Percentiles rank a stretch among this genome's conserved stretches.
Conservation (phyloP, 2,113 vertebrate genomes). For the Daubentonia madagascariensis region DNA sequence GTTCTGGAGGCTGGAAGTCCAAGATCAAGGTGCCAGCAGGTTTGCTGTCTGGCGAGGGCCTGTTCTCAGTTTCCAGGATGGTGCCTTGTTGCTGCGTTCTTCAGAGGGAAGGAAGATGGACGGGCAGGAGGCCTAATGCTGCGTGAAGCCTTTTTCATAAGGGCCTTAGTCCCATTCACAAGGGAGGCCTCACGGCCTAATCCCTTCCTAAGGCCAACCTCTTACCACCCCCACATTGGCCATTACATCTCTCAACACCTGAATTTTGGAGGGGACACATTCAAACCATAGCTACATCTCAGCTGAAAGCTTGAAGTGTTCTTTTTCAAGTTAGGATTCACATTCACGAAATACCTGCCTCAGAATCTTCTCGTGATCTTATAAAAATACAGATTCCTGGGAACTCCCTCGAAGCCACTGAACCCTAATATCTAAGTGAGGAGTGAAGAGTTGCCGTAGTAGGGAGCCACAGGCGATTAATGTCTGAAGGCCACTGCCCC, state of each 20-base stretch:
- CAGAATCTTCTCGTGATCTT: not conserved
- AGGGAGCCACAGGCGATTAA: too few species aligned
- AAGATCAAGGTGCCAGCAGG: not conserved
- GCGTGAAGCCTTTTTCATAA: not conserved
- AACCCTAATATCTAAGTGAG: not conserved
- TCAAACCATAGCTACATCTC: not conserved
- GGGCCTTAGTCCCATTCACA: not conserved
- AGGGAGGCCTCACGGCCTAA: too few species aligned
- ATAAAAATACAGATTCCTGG: not conserved
- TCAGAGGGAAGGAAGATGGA: not conserved
- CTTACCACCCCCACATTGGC: not conserved
- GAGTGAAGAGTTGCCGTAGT: not conserved
- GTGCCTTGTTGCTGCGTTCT: fast-evolving
- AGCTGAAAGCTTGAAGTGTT: not conserved
- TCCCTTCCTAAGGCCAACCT: not conserved
- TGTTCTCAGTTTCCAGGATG: not conserved
- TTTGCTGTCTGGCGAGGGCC: not conserved
- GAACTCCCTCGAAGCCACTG: not conserved
- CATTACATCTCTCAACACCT: not conserved
- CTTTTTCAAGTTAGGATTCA: not conserved
- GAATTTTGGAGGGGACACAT: not conserved
- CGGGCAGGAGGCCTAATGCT: too few species aligned
- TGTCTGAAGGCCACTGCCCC: not conserved
- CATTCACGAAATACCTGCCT: not conserved
- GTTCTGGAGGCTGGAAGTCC: not conserved